phyloP scores from a whole-genome alignment of 2,888 invertebrate species.

The Ryuthela nishihirai region DNA sequence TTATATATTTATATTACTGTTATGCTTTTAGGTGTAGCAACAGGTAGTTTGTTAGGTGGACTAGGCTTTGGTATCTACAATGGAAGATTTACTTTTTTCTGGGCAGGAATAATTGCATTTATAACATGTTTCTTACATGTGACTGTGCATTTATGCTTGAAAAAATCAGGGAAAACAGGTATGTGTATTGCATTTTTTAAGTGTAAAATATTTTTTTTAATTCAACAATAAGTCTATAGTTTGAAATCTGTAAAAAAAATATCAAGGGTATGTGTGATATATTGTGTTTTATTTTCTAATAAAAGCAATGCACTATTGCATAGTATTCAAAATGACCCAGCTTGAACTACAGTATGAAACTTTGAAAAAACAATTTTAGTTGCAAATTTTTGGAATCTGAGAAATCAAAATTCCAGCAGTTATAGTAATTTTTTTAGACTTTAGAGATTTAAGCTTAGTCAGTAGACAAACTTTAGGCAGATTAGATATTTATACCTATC shows the following conservation, averaged over 20 bases:
- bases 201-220: not conserved
- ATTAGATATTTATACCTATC: too few relatives aligned
- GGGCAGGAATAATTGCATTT: conserved; percentile 16
- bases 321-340: too few relatives aligned
- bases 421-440: too few relatives aligned
- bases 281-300: too few relatives aligned
- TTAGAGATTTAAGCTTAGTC: too few relatives aligned
- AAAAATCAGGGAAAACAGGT: conserved; percentile 12
- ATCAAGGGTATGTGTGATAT: conserved; percentile 12
- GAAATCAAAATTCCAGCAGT: too few relatives aligned
- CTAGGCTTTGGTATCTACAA: conserved; percentile 11
- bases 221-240: not conserved
- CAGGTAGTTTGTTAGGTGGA: conserved; percentile 30
- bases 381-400: too few relatives aligned
- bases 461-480: too few relatives aligned
- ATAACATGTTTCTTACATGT: conserved; percentile 9
- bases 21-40: conserved; percentile 21
- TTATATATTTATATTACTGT: not conserved
- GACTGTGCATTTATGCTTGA: conserved; percentile 6
- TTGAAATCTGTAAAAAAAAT: conserved; percentile 4
- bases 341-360: too few relatives aligned
- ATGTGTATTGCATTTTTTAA: conserved; percentile 1
- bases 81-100: conserved; percentile 18
- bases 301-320: too few relatives aligned
- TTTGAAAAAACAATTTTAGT: too few relatives aligned